Percentiles rank a stretch among this genome's conserved stretches.
Evolutionary conservation across 2,797 vertebrate genomes (phyloP).

Genomic region (Brotogeris chrysoptera): DNA sequence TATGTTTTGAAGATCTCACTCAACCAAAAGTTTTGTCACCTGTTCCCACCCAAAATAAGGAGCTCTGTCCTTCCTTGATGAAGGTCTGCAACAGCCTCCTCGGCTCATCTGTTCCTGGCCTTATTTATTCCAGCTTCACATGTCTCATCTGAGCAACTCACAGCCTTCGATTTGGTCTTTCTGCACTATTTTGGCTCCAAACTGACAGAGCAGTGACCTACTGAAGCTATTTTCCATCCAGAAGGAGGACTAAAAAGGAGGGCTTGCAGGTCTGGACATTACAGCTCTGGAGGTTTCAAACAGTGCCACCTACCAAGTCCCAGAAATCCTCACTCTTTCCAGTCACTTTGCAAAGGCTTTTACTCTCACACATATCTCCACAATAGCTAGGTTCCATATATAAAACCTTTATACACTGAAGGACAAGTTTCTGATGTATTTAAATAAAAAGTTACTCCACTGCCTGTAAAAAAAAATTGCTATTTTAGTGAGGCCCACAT

Average conservation of each 20-base stretch:
- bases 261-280: not conserved
- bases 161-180: not conserved
- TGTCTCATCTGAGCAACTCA: not conserved
- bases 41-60: not conserved
- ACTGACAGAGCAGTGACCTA: not conserved
- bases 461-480: slow-evolving; percentile 1
- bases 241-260: not conserved
- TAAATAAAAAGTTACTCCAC: slow-evolving; percentile 12
- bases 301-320: slow-evolving; percentile 44
- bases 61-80: not conserved
- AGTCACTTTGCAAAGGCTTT: not conserved
- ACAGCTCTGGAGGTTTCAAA: not conserved
- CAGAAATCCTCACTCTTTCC: not conserved
- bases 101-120: not conserved
- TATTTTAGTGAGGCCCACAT: slow-evolving; percentile 16
- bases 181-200: not conserved
- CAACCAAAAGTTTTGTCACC: not conserved
- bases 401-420: not conserved
- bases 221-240: slow-evolving; percentile 5
- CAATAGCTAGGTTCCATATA: not conserved
- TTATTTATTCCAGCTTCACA: not conserved
- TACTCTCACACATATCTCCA: not conserved
- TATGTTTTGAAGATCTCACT: not conserved
- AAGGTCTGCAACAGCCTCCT: not conserved
- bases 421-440: not conserved